phyloP scores from a whole-genome alignment of 2,888 invertebrate species.

The Philonicus albiceps region DNA sequence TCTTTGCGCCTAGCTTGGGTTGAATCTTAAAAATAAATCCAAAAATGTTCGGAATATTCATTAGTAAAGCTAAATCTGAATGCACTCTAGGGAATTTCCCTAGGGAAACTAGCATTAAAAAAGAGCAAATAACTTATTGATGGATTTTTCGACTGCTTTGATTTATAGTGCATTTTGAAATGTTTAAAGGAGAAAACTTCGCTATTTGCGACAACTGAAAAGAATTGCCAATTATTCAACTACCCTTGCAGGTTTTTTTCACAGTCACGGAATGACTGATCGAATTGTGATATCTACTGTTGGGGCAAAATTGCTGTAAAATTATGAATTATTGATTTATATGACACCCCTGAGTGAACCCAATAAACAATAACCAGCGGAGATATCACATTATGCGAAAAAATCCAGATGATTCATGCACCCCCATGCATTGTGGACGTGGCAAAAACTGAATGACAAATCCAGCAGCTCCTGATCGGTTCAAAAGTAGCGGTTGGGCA shows the following conservation, averaged over 20 bases:
- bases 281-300: neutral
- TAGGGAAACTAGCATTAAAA: neutral
- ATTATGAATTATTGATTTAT: neutral
- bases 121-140: neutral
- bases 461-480: neutral
- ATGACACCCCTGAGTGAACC: neutral
- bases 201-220: neutral
- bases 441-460: neutral
- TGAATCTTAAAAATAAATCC: neutral
- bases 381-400: neutral
- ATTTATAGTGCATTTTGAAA: neutral
- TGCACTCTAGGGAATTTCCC: neutral
- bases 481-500: neutral
- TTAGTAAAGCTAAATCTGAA: neutral
- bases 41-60: neutral
- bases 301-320: neutral
- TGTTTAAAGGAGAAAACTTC: neutral
- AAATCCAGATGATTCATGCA: neutral
- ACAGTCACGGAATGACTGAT: neutral
- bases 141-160: neutral
- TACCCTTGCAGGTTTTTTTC: neutral
- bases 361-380: constrained; percentile 12
- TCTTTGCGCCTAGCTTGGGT: neutral
- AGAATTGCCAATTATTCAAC: neutral
- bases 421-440: neutral